Evolutionary conservation across 2,888 invertebrate genomes (phyloP), one percentile per base, ranked within the genome.

Genomic region (Plagiodera versicolora): DNA sequence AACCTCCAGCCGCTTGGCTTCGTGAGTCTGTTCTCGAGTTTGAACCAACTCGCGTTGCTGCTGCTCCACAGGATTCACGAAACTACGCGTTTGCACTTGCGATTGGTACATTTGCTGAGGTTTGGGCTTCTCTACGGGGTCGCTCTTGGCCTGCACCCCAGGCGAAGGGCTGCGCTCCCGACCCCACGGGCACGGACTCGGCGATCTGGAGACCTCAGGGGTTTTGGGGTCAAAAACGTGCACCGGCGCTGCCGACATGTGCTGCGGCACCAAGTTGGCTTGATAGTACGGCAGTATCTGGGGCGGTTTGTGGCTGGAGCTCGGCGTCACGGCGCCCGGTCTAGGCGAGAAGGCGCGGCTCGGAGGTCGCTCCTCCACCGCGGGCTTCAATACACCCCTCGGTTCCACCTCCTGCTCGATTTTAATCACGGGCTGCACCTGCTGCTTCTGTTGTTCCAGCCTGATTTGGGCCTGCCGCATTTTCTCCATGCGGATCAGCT

Each of bases 241-340:
- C 45, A 83, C 82, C 71, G 85, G 84, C 1, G 86, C 81, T 4
- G 89, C 85, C 56, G 80, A 73, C 73, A 86, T 86, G 73, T 88
- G 86, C 46, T 87, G 87, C n/a, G 87, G 84, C 30, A 89, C 87
- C 68, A 92, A 82, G 77, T 89, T 89, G 78, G 87, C 87, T 79
- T 93, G 92, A 75, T 93, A 93, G 71, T 86, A 87, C 8, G 92
- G 92, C 68, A 93, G 86, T 52, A 87, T 83, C 10, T 91, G 87
- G 1, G 90, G 89, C 20, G 91, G 89, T 78, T 88, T 88, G 74
- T 90, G 90, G 60, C 87, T 88, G 80, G 86, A 79, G 73, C 89
- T 88, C 0, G 91, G 90, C 17, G 90, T 90, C 60, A 84, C 82
- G 3, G 90, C 84, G 58, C 89, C 82, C 64, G 78, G 76, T 60